phyloP scores from a whole-genome alignment of 2,888 invertebrate genomes.

The Leptinotarsa haldemani region DNA sequence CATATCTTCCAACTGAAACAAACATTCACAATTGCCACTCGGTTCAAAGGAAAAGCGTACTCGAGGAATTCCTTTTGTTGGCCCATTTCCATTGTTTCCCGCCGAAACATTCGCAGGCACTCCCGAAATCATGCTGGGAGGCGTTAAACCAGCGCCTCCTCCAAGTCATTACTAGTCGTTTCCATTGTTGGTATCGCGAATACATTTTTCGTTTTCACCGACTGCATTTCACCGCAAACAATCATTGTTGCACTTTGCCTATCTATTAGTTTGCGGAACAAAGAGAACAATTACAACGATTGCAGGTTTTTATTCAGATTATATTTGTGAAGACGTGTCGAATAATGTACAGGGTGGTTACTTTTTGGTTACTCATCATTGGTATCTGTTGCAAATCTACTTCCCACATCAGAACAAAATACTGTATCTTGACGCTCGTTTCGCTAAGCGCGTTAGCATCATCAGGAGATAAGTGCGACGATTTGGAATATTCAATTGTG shows the following conservation, averaged over 20 bases:
- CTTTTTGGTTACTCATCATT: neutral
- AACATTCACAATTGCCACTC: neutral
- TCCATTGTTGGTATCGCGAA: neutral
- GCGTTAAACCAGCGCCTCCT: slow-evolving; percentile 8
- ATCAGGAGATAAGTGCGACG: too few species aligned
- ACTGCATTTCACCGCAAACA: slow-evolving; percentile 8
- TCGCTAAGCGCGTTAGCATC: too few species aligned
- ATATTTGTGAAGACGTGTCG: neutral
- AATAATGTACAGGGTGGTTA: neutral
- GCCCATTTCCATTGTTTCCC: neutral
- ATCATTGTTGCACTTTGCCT: slow-evolving; percentile 17
- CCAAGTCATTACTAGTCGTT: neutral
- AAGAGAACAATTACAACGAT: slow-evolving; percentile 11
- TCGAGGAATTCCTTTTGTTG: neutral
- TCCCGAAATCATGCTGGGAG: slow-evolving; percentile 7
- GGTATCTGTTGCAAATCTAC: neutral
- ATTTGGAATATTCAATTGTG: too few species aligned
- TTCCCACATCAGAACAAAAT: neutral
- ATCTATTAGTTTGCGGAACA: slow-evolving; percentile 4
- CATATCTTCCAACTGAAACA: neutral
- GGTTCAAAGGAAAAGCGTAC: neutral
- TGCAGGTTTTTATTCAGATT: slow-evolving; percentile 7
- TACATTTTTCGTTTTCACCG: neutral
- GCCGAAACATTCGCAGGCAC: slow-evolving; percentile 16
- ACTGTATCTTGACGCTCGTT: too few species aligned